Base-by-base conservation (phyloP, 1,140 invertebrate species). In the Camponotus floridanus region DNA sequence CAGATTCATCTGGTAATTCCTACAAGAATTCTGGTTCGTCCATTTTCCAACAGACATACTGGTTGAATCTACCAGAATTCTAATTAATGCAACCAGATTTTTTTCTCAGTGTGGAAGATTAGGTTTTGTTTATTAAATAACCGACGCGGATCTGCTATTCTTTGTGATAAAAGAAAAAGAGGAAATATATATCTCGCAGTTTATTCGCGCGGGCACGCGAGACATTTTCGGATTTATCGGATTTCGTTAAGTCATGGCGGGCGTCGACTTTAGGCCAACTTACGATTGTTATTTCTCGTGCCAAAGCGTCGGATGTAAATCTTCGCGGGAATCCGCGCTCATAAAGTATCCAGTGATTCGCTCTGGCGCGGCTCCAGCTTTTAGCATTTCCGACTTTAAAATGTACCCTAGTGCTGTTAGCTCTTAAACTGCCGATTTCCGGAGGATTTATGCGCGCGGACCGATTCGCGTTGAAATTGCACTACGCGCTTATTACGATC, bases 281-380 rank as follows among this genome's bases (percentile, higher is more conserved):
- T 65, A 61, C 21, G 70, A 76, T 70, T 73, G 84, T 86, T 83
- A 89, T 88, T 86, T 62, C 84, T 85, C 79, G 62, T 83, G 86
- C 67, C 68, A 68, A 86, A 89, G 76, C 39, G 31, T 51, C 71
- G 65, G 61, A 74, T 85, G 74, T 80, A 39, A 74, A 85, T 80
- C 76, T 86, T 39, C 33, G 61, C 42, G 64, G 59, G 71, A 83
- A 83, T 80, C 73, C 87, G n/a, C 78, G 65, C 68, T 64, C 87
- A 70, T 88, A 81, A 89, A 88, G 87, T 88, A 78, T 86, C 73
- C 57, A 73, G n/a, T 55, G 88, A 76, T 61, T 88, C 71, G 57
- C 67, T 13, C 73, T 88, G 87, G 84, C 87, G 51, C 61, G 48
- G 65, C 88, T 89, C 87, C 76, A 88, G 87, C 87, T 86, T 76